phyloP scores from a whole-genome alignment of 1,140 invertebrate genomes.

The Helicoverpa zea region DNA sequence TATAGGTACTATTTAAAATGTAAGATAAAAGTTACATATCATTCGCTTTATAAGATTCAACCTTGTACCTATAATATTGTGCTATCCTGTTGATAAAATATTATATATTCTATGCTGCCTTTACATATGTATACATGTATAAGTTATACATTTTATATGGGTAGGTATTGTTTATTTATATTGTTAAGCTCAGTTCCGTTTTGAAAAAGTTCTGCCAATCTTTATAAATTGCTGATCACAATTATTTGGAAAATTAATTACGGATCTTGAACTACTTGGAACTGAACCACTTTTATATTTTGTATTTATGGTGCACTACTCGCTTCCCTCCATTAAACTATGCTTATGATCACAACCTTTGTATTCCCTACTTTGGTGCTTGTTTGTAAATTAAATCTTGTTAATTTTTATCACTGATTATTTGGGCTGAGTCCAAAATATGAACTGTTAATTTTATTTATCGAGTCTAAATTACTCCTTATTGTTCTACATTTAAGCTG shows the following conservation, averaged over 20 bases:
- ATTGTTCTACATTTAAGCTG: slow-evolving; percentile 11
- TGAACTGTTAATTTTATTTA: slow-evolving; percentile 35
- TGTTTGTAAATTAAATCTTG: slow-evolving; percentile 11
- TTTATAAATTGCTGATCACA: slow-evolving; percentile 28
- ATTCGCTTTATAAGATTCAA: slow-evolving; percentile 83
- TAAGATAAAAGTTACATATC: slow-evolving; percentile 84
- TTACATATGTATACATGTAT: slow-evolving; percentile 53
- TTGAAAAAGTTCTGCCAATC: background rate
- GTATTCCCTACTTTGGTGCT: slow-evolving; percentile 10
- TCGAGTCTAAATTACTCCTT: slow-evolving; percentile 17
- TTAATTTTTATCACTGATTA: slow-evolving; percentile 23
- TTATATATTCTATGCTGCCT: slow-evolving; percentile 67
- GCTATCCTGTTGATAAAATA: slow-evolving; percentile 62
- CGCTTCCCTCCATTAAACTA: slow-evolving; percentile 24
- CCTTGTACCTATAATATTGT: slow-evolving; percentile 56
- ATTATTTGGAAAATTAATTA: slow-evolving; percentile 16
- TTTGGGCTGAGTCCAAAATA: slow-evolving; percentile 42
- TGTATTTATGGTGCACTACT: slow-evolving; percentile 30
- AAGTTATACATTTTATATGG: slow-evolving; percentile 37
- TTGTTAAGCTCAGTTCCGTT: slow-evolving; percentile 1
- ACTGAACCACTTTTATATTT: slow-evolving; percentile 24
- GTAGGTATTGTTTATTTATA: slow-evolving; percentile 39
- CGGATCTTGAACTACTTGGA: slow-evolving; percentile 6
- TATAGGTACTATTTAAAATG: slow-evolving; percentile 57
- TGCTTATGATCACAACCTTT: slow-evolving; percentile 5